Evolutionary conservation across 1,140 invertebrate species (phyloP).

Genomic region (Arctopsyche grandis): DNA sequence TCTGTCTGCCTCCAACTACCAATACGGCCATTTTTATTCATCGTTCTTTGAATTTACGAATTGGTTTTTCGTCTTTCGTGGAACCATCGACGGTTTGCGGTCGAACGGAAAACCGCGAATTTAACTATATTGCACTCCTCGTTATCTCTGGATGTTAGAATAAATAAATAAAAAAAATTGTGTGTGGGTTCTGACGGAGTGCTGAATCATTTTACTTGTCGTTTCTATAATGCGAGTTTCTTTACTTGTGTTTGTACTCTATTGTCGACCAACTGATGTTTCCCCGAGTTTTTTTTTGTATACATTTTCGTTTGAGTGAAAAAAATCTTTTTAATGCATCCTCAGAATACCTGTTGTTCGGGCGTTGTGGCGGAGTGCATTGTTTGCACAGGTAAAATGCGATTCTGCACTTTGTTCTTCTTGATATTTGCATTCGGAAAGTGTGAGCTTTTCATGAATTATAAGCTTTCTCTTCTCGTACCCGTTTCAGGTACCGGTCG

Average conservation of each 20-base stretch:
- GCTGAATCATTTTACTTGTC: conserved; percentile 8
- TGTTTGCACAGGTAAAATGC: conserved; percentile 25
- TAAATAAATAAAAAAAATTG: conserved; percentile 7
- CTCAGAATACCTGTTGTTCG: conserved; percentile 16
- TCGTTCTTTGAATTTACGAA: not conserved
- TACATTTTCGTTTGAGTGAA: not conserved
- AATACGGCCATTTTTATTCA: not conserved
- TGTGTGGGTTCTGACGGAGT: not conserved
- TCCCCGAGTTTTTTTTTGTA: not conserved
- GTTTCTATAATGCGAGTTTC: not conserved
- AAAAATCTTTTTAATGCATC: not conserved
- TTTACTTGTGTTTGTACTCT: not conserved
- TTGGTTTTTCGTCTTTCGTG: conserved; percentile 6
- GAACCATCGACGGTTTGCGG: not conserved
- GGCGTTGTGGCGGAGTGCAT: not conserved
- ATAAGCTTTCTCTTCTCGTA: not conserved
- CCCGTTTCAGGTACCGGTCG: not conserved
- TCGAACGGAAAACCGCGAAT: conserved; percentile 26
- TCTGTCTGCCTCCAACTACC: not conserved
- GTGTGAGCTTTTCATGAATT: conserved; percentile 3
- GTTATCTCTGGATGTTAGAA: not conserved
- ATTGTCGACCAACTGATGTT: conserved; percentile 12
- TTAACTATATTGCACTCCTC: not conserved
- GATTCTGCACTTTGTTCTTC: conserved; percentile 18
- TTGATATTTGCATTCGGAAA: conserved; percentile 4